Evolutionary conservation across 2,888 invertebrate species (phyloP).

Genomic region (Crematogaster levior): DNA sequence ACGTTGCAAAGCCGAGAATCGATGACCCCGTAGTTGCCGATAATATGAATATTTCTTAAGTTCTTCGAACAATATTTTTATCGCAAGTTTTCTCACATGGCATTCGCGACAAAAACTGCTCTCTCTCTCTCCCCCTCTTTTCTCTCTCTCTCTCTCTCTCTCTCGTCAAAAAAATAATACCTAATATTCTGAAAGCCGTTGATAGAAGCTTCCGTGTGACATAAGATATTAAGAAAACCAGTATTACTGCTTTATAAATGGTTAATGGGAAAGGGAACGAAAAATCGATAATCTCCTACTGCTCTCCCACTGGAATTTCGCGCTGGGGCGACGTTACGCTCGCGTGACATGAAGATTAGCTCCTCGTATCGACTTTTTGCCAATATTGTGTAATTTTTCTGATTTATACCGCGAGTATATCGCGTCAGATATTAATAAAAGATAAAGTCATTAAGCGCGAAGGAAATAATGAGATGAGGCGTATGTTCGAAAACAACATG

Average conservation of each 20-base stretch:
- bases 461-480: background rate
- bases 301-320: constrained; percentile 23
- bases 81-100: background rate
- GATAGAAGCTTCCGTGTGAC: constrained; percentile 29
- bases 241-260: constrained; percentile 43
- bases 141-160: background rate
- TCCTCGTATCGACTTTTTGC: constrained; percentile 14
- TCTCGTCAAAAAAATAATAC: background rate
- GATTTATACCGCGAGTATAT: constrained; percentile 20
- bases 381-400: background rate
- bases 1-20: background rate
- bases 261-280: constrained; percentile 6
- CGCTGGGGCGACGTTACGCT: constrained; percentile 27
- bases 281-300: constrained; percentile 31
- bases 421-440: constrained; percentile 11
- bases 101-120: background rate
- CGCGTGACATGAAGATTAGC: constrained; percentile 34
- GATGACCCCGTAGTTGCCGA: background rate
- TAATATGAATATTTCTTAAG: background rate
- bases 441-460: background rate
- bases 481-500: background rate
- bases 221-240: constrained; percentile 39
- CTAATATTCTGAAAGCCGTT: background rate
- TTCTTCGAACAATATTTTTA: background rate
- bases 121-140: background rate